Base-by-base conservation (phyloP, 1,140 invertebrate species). In the Ips nitidus region DNA sequence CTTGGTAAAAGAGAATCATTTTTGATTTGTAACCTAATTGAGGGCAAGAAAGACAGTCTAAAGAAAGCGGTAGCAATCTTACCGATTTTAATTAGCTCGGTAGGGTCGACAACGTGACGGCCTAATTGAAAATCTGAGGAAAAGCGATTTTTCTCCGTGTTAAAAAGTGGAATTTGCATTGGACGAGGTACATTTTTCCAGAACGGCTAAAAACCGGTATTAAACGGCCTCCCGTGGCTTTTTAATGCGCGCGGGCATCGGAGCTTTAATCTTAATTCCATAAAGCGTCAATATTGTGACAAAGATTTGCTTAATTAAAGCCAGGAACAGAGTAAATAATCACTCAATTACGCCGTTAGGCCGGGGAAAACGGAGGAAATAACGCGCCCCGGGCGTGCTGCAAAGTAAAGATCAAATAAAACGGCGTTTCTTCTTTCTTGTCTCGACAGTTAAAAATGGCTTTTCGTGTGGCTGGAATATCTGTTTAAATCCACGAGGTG, bases 271-370 rank as follows among this genome's bases (percentile, higher is more conserved):
- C 67, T 69, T 69, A 69, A 69, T 69, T 22, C 67, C 58, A 60
- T 69, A 60, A 42, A 62, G 67, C 67, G 67, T 69, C 67, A 69
- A 69, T 69, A 69, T 69, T 69, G 67, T 69, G 67, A 69, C 67
- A 69, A 69, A 56, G 67, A 69, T 61, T 69, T 69, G 67, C 47
- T 60, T 69, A 69, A 69, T 69, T 69, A 69, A 69, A 62, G 57
- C 58, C 47, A 62, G 45, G 59, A 62, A 62, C 59, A 52, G 67
- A 53, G 60, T 50, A 69, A 69, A 69, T 69, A 69, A 69, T 69
- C 59, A 62, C 58, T 62, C 67, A 62, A 55, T 69, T 69, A 62
- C 60, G 41, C 58, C 37, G 67, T 61, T 52, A 60, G 66, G 53
- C 53, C 53, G 53, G 53, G 22, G 36, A 56, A 56, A 56, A 56